These are phyloP conservation scores for Eupithecia centaureata DNA, from an alignment of 2,888 invertebrate genomes.

Conservation along the genomic window DNA sequence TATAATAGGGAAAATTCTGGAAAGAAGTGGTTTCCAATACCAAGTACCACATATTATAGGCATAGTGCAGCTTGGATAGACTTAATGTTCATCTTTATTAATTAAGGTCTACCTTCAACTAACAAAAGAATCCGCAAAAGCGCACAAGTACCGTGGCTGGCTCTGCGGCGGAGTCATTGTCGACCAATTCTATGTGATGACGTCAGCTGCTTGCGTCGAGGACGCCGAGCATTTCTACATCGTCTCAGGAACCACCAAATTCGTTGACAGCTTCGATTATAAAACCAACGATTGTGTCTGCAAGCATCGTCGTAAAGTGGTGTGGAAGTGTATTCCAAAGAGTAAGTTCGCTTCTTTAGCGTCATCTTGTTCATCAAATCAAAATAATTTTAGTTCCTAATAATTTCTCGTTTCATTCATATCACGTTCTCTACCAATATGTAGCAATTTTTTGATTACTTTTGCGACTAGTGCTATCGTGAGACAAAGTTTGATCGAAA, in stretches of 20 bases:
- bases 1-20: too few species aligned
- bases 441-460: too few species aligned
- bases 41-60: background rate
- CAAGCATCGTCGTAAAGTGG: conserved; percentile 70
- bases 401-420: background rate
- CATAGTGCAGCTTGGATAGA: background rate
- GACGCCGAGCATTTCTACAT: conserved; percentile 78
- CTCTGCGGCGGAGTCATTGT: conserved; percentile 77
- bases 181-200: conserved; percentile 67
- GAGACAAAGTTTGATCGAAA: too few species aligned
- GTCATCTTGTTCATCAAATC: background rate
- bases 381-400: too few species aligned
- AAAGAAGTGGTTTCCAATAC: too few species aligned
- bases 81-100: background rate
- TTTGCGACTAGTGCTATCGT: too few species aligned
- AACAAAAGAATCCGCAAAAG: conserved; percentile 76
- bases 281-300: conserved; percentile 71
- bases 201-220: conserved; percentile 78
- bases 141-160: conserved; percentile 77
- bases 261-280: conserved; percentile 73
- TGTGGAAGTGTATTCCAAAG: conserved; percentile 80
- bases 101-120: conserved; percentile 73
- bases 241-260: conserved; percentile 73
- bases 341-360: conserved; percentile 60
- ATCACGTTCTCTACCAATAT: too few species aligned